Evolutionary conservation across 2,113 vertebrate genomes (phyloP).

Genomic region (Agapornis roseicollis): DNA sequence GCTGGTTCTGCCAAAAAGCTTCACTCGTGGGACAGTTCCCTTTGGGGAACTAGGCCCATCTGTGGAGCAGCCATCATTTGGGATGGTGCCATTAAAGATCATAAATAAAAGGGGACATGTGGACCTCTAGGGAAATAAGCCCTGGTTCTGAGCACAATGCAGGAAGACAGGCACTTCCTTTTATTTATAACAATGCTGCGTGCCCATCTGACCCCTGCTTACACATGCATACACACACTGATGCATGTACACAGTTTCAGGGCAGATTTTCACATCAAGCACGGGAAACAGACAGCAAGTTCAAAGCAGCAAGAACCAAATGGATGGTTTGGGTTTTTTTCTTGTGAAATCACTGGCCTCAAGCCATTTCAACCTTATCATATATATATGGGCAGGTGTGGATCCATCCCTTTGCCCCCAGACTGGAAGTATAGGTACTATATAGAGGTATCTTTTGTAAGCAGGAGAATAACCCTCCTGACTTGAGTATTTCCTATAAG

Average conservation of each 20-base stretch:
- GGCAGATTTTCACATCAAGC: slow-evolving; percentile 12
- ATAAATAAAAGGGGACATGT: slow-evolving; percentile 46
- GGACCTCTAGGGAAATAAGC: slow-evolving; percentile 44
- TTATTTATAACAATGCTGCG: neutral
- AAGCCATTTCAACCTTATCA: neutral
- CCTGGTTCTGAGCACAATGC: neutral
- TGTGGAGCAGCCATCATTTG: slow-evolving; percentile 19
- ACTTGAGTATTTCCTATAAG: neutral
- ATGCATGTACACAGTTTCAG: neutral
- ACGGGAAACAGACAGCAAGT: neutral
- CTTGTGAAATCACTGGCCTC: neutral
- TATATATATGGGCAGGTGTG: neutral
- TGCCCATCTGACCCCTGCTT: slow-evolving; percentile 40
- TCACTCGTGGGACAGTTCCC: neutral
- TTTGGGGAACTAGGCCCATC: neutral
- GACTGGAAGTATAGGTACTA: neutral
- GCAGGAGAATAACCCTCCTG: neutral
- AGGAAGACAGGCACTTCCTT: neutral
- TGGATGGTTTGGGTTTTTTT: neutral
- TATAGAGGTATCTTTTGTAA: neutral
- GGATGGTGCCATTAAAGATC: slow-evolving; percentile 35
- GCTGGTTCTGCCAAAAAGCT: neutral
- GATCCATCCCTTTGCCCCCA: neutral
- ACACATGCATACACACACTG: neutral
- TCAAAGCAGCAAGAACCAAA: neutral